Evolutionary conservation across 2,888 invertebrate species (phyloP), one percentile per base, ranked within the genome.

Genomic region (Nomada ruficornis): DNA sequence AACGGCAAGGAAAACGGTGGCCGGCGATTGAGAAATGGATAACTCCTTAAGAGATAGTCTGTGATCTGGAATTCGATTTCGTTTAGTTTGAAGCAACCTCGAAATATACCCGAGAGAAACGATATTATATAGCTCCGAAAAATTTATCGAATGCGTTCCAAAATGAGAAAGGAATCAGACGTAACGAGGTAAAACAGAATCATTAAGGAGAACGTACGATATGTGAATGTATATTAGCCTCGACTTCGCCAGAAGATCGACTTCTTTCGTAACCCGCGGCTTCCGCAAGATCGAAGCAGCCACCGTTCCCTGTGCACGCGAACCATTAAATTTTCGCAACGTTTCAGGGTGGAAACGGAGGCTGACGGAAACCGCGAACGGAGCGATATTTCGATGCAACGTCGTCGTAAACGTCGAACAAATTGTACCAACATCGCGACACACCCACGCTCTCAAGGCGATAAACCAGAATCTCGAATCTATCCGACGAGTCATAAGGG

Each of bases 331-430:
- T 63, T 63, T 47, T 47, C 44, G 42, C 42, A 7, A 20, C 20
- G 23, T 47, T 4, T 44, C 42, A 44, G n/a, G 20, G 44, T 13
- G 10, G 63, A 44, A 63, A 63, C 63, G 47, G 13, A 9, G 15
- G 47, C 47, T 11, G 15, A 13, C 4, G 9, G 50, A 15, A 50
- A 26, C 23, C 26, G 63, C 63, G 50, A 2, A 7, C 26, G n/a
- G 9, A 2, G 26, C 47, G 26, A 44, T 68, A 69, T 69, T 59
- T 36, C 67, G 20, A 52, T 1, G 2, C 36, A 9, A 15, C 47
- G 36, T 36, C 23, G n/a, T 57, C 47, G 57, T n/a, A 26, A 69
- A n/a, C 26, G 57, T 69, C 26, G 47, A 57, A 59, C 57, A 47
- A 59, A 59, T 47, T 29, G 47, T 29, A 59, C n/a, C 18, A 26